A percentile compares a stretch with the other conserved stretches of the same genome.
These are phyloP conservation scores for Hirtodrosophila confusa DNA, from an alignment of 2,888 invertebrate species.

Conservation along the genomic window DNA sequence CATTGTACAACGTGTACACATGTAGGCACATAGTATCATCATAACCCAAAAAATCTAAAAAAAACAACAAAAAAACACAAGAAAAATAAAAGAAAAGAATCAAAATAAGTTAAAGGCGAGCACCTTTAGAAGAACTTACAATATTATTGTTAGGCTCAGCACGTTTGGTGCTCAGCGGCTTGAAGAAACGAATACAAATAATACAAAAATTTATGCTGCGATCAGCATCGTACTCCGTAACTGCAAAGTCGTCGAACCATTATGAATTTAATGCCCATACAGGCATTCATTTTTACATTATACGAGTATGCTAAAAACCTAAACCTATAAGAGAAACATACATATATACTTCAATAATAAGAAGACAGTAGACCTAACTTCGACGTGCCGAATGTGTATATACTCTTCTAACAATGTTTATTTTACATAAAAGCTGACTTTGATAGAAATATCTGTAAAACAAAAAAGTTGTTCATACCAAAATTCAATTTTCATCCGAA, in stretches of 20 bases:
- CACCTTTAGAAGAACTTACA: constrained; percentile 31
- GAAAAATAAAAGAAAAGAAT: constrained; percentile 2
- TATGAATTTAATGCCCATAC: constrained; percentile 24
- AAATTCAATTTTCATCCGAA: not conserved
- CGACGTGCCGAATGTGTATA: no score
- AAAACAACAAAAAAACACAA: no score
- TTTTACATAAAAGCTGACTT: no score
- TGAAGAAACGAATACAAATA: constrained; percentile 2
- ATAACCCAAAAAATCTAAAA: constrained; percentile 34
- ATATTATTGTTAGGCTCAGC: constrained; percentile 74
- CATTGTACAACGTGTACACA: constrained; percentile 69
- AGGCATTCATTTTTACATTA: constrained; percentile 64
- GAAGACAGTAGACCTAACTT: no score
- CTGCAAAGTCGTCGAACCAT: constrained; percentile 40
- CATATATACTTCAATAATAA: no score
- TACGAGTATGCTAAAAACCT: constrained; percentile 34
- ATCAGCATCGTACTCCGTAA: constrained; percentile 26
- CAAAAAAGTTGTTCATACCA: not conserved
- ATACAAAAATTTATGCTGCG: constrained; percentile 30
- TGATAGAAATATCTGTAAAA: not conserved
- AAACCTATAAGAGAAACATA: constrained; percentile 7
- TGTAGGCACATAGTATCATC: constrained; percentile 59
- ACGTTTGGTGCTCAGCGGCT: constrained; percentile 51
- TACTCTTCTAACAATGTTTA: no score
- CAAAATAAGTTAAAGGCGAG: constrained; percentile 27